Base-by-base conservation (phyloP, 1,140 invertebrate species). In the Leptinotarsa defecta region DNA sequence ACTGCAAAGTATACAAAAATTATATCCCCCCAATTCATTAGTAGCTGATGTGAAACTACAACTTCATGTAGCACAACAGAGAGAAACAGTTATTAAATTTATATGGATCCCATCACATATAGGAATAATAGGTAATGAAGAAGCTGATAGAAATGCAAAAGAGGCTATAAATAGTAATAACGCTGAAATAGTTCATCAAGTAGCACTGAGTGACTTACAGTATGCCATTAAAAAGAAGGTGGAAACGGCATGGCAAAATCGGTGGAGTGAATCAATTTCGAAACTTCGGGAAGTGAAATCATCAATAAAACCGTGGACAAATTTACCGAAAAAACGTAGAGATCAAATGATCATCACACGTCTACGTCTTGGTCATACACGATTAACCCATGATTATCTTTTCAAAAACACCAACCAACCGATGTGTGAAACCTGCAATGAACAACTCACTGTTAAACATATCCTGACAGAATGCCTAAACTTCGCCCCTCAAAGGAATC, bases 41-140 rank as follows among this genome's bases (percentile, higher is more conserved):
- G 57, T 19, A 61, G 57, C 19, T 61, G 57, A 61, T 17, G 19
- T 61, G 19, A 61, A 61, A 61, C 15, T 17, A 15, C 57, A 61
- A 19, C 57, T 61, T 19, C 57, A 61, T 19, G 15, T 61, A 61
- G 57, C 57, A 61, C 15, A 61, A 61, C 57, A 61, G 19, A 61
- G 19, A 19, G 57, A 61, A 19, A 61, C 15, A 61, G 15, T 17
- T 15, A 61, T 61, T 19, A 61, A 61, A 61, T 61, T 61, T 19
- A 61, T 61, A 15, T 61, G 57, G 57, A 61, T 61, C 57, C 57
- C 57, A 61, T 61, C 57, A 61, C 57, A 61, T 19, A 61, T 61
- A 61, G 24, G 24, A 24, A 24, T 24, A 24, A 24, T 24, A 61
- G 57, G 57, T n/a, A 61, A 61, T 11, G 57, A 61, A 61, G 57